Percentiles rank a stretch among this genome's conserved stretches.
Evolutionary conservation across 2,113 vertebrate species (phyloP).

Genomic region (Cepphus grylle): DNA sequence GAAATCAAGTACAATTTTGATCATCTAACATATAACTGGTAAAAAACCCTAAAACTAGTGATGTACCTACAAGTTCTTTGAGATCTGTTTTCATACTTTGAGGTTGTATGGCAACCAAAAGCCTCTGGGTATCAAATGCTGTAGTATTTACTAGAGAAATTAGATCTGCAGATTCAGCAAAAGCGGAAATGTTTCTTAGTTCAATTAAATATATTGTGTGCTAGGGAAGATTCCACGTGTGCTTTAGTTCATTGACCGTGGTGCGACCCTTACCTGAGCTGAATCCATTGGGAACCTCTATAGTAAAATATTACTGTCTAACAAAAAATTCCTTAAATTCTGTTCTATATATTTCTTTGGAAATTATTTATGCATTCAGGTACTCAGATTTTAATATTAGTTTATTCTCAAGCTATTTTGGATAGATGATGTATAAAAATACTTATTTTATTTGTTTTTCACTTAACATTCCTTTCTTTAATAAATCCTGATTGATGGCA

Average conservation of each 20-base stretch:
- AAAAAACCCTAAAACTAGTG: background rate
- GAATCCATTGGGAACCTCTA: background rate
- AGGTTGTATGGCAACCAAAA: background rate
- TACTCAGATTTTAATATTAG: background rate
- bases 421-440: background rate
- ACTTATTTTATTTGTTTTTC: background rate
- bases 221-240: background rate
- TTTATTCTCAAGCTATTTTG: background rate
- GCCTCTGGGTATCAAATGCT: background rate
- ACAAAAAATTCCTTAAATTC: background rate
- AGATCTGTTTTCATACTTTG: background rate
- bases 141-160: background rate
- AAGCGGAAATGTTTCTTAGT: background rate
- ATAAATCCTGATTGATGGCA: background rate
- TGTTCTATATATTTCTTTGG: background rate
- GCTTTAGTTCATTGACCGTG: background rate
- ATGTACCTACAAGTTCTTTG: background rate
- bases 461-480: background rate
- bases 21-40: background rate
- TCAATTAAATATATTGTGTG: background rate
- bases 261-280: background rate
- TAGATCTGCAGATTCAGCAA: background rate
- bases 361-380: background rate
- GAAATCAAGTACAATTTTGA: background rate
- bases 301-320: background rate